These are phyloP conservation scores for Pseudorectes ferrugineus DNA, from an alignment of 2,113 vertebrate genomes.

Conservation along the genomic window DNA sequence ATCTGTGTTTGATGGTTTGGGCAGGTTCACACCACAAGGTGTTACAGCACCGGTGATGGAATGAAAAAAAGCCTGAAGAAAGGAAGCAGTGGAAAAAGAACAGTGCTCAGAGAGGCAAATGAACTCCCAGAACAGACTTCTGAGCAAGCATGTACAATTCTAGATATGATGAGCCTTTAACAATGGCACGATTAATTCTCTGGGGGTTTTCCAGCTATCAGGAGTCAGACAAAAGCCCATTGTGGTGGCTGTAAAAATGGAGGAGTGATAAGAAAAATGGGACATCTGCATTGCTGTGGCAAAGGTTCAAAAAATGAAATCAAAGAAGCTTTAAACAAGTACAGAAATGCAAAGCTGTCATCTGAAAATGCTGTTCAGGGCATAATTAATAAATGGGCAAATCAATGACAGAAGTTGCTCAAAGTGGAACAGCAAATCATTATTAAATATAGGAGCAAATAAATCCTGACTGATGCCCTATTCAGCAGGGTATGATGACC, in stretches of 20 bases:
- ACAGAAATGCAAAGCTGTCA: background rate
- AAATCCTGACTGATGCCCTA: background rate
- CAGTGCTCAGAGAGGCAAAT: background rate
- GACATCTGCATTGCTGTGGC: background rate
- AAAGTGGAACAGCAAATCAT: background rate
- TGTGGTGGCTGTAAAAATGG: background rate
- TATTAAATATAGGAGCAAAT: background rate
- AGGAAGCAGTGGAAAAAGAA: background rate
- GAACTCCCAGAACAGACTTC: background rate
- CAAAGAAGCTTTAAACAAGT: background rate
- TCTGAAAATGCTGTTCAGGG: background rate
- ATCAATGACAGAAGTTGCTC: background rate
- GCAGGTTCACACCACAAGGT: background rate
- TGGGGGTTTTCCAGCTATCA: background rate
- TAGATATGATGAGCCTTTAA: background rate
- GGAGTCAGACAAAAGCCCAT: background rate
- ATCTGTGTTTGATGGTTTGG: background rate
- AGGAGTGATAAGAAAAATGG: background rate
- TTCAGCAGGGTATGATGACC: background rate
- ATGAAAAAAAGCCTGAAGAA: background rate
- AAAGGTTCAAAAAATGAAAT: background rate
- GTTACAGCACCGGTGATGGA: background rate
- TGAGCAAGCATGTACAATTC: background rate
- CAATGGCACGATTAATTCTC: background rate
- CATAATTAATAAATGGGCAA: background rate